Percentiles rank a stretch among this genome's conserved stretches.
These are phyloP conservation scores for Anomalospiza imberbis DNA, from an alignment of 2,797 vertebrate genomes.

Conservation along the genomic window DNA sequence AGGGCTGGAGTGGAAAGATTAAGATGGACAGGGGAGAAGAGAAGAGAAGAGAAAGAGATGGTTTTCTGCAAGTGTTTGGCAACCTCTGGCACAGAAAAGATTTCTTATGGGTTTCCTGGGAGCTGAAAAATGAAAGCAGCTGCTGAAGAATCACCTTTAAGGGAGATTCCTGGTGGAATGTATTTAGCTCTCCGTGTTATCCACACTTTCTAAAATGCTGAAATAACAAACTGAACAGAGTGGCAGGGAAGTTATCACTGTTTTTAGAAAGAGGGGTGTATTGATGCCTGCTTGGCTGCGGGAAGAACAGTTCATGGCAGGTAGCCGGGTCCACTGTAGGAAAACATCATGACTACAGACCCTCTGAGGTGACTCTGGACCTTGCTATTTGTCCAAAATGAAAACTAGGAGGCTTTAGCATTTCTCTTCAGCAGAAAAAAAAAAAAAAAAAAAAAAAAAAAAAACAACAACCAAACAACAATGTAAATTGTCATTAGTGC, in stretches of 20 bases:
- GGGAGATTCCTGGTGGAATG: background rate
- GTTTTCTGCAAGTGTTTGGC: background rate
- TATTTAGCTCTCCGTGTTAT: background rate
- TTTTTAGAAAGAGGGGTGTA: background rate
- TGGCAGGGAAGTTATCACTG: background rate
- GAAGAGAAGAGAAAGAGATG: no score
- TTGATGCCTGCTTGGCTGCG: background rate
- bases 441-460: background rate
- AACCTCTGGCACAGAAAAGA: background rate
- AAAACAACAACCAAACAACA: background rate
- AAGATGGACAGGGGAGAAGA: background rate
- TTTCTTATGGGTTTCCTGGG: background rate
- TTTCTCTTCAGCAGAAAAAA: background rate
- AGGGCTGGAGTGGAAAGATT: background rate
- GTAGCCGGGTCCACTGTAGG: background rate
- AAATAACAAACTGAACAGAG: background rate
- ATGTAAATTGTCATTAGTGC: background rate
- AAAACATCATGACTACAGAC: background rate
- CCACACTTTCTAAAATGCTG: background rate
- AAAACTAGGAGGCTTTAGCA: background rate
- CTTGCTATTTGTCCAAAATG: background rate
- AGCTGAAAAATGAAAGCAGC: background rate
- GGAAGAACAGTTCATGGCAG: background rate
- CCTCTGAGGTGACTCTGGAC: background rate
- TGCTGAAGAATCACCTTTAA: background rate